phyloP scores from a whole-genome alignment of 2,797 vertebrate species.

The Gymnopithys bicolor region DNA sequence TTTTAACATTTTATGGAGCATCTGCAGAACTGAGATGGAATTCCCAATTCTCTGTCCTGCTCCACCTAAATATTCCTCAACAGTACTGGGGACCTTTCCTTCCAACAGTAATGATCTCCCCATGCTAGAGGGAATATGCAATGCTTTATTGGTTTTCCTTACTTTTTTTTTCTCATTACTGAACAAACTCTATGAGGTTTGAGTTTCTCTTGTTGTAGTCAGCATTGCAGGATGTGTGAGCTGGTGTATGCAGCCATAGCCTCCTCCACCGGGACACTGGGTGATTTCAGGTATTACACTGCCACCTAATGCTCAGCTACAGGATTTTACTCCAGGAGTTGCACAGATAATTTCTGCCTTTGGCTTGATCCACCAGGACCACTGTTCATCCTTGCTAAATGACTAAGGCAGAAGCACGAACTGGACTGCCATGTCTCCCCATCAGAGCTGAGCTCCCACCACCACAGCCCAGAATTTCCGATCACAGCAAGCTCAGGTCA shows the following conservation, averaged over 20 bases:
- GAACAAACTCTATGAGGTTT: not conserved
- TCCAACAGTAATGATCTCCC: not conserved
- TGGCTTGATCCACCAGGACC: not conserved
- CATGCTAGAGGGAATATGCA: fast-evolving
- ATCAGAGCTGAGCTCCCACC: not conserved
- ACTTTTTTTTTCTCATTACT: not conserved
- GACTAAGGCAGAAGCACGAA: not conserved
- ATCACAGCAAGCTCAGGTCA: not conserved
- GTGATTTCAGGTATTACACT: not conserved
- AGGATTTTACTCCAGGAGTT: not conserved
- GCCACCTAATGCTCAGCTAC: slow-evolving; percentile 47
- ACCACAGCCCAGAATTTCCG: not conserved
- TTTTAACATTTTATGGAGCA: not conserved
- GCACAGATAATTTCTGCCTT: fast-evolving
- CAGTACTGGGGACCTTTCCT: not conserved
- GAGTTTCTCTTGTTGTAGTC: not conserved
- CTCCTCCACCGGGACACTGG: fast-evolving
- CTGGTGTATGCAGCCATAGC: too few relatives aligned
- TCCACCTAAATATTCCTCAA: fast-evolving
- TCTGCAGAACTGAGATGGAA: not conserved
- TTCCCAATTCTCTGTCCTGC: not conserved
- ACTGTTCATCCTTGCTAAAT: not conserved
- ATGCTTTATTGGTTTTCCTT: not conserved
- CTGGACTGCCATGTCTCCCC: not conserved
- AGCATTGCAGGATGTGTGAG: not conserved